Percentiles rank a stretch among this genome's conserved stretches.
Evolutionary conservation across 1,140 invertebrate genomes (phyloP).

Genomic region (Trichonephila inaurata): DNA sequence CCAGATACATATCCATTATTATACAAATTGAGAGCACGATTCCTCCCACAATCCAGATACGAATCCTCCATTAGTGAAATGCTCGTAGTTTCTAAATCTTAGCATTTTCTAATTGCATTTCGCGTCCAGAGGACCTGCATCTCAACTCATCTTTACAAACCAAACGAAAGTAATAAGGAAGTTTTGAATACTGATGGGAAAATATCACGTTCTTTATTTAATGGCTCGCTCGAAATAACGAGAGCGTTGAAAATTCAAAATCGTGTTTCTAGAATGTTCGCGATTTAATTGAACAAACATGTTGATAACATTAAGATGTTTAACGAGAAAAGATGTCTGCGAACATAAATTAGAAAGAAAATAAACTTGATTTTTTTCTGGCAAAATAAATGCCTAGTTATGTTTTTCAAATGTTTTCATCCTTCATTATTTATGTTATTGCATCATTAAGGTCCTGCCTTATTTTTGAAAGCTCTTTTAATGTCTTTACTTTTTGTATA

Average conservation of each 20-base stretch:
- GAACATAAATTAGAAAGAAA: background rate
- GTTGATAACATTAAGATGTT: background rate
- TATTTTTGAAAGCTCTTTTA: no score
- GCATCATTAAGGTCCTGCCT: no score
- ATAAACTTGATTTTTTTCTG: background rate
- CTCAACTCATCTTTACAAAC: slow-evolving; percentile 32
- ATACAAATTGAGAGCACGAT: slow-evolving; percentile 22
- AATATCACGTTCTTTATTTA: slow-evolving; percentile 27
- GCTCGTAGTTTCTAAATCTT: background rate
- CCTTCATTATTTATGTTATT: no score
- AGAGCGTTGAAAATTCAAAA: background rate
- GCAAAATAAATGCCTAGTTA: no score
- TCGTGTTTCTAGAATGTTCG: background rate
- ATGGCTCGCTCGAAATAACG: slow-evolving; percentile 5
- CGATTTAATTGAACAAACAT: background rate
- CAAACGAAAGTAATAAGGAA: slow-evolving; percentile 34
- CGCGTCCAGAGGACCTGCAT: background rate
- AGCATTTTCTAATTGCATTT: slow-evolving; percentile 31
- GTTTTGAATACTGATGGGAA: background rate
- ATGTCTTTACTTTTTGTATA: no score
- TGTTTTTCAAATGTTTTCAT: no score
- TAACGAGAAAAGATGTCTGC: background rate
- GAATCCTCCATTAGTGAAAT: slow-evolving; percentile 5
- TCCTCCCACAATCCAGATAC: background rate
- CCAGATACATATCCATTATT: slow-evolving; percentile 22